These are phyloP conservation scores for Ochotona curzoniae DNA, from an alignment of 2,113 vertebrate species.

Conservation along the genomic window DNA sequence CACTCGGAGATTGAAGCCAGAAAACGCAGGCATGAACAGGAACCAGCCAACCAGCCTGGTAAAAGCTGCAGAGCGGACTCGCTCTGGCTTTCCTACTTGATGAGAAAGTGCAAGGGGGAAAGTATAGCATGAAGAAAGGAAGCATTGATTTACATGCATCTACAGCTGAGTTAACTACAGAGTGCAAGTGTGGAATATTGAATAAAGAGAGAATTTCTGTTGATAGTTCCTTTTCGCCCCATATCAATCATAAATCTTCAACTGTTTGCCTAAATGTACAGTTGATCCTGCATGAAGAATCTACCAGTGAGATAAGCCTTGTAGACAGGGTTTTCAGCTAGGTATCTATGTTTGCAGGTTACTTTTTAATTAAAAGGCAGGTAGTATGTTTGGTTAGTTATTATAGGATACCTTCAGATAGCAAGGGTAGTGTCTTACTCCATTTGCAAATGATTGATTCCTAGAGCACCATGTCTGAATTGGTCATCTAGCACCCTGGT, in stretches of 20 bases:
- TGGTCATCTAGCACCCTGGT: not conserved
- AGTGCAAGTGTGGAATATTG: conserved; percentile 41
- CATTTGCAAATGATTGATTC: conserved; percentile 21
- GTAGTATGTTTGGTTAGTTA: not conserved
- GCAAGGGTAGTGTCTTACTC: not conserved
- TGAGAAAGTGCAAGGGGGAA: not conserved
- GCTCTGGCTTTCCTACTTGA: conserved; percentile 60
- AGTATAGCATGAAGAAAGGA: not conserved
- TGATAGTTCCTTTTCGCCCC: not conserved
- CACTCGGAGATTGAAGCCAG: conserved; percentile 79
- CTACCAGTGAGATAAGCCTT: not conserved
- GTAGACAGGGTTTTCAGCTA: not conserved
- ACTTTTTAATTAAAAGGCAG: conserved; percentile 27
- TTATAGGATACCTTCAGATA: not conserved
- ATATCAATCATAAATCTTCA: not conserved
- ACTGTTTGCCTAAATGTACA: not conserved
- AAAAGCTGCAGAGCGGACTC: conserved; percentile 53
- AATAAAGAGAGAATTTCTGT: conserved; percentile 32
- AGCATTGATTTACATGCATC: not conserved
- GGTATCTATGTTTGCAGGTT: not conserved
- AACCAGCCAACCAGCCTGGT: conserved; percentile 75
- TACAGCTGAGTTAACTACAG: not conserved
- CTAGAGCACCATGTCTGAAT: not conserved
- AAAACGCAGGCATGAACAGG: conserved; percentile 79
- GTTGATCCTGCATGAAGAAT: conserved; percentile 11